A percentile compares a stretch with the other conserved stretches of the same genome.
Evolutionary conservation across 2,113 vertebrate genomes (phyloP).

Genomic region (Nettapus auritus): DNA sequence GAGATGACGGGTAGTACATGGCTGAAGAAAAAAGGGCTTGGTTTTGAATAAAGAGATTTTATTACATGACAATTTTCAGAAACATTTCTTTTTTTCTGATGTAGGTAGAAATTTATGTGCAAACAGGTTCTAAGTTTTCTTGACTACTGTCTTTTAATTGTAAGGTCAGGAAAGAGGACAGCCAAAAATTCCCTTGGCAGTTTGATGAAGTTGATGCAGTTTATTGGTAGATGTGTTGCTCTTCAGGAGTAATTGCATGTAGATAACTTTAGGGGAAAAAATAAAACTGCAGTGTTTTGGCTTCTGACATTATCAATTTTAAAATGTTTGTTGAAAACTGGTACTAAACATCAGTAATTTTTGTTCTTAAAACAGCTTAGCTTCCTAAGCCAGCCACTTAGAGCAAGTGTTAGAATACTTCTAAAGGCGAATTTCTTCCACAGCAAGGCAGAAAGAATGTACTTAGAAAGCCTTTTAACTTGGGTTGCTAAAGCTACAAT

Average conservation of each 20-base stretch:
- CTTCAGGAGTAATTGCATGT: not conserved
- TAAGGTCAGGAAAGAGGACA: not conserved
- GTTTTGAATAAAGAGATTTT: not conserved
- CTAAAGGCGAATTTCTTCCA: constrained; percentile 17
- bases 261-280: not conserved
- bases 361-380: not conserved
- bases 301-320: not conserved
- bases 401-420: not conserved
- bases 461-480: not conserved
- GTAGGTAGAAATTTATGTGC: not conserved
- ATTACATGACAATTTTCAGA: not conserved
- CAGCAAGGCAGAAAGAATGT: not conserved
- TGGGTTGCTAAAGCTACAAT: not conserved
- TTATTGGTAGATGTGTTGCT: not conserved
- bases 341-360: not conserved
- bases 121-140: not conserved
- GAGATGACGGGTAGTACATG: not conserved
- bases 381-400: not conserved
- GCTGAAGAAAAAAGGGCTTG: not conserved
- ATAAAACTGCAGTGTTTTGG: not conserved
- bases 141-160: not conserved
- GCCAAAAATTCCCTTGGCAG: not conserved
- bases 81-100: not conserved
- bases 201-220: not conserved
- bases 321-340: not conserved